A percentile compares a stretch with the other conserved stretches of the same genome.
phyloP scores from a whole-genome alignment of 1,140 invertebrate genomes.

The Planococcus citri region DNA sequence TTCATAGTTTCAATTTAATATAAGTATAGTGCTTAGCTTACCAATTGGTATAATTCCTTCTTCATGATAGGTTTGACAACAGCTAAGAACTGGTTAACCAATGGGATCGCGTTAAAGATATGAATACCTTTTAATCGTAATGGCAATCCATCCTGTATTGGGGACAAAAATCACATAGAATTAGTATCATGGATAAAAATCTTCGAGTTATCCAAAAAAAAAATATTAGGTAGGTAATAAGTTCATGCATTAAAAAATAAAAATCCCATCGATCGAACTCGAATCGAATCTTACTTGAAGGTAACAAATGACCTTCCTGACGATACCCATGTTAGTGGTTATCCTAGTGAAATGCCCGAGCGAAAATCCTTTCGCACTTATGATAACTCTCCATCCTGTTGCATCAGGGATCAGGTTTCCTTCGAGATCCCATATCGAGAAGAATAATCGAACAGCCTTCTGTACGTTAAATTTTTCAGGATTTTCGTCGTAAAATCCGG shows the following conservation, averaged over 20 bases:
- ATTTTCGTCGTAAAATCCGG: not conserved
- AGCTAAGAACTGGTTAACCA: constrained; percentile 27
- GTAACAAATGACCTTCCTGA: constrained; percentile 1
- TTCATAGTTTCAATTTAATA: too few species aligned
- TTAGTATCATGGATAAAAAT: too few species aligned
- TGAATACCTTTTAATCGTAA: constrained; percentile 26
- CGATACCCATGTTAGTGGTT: not conserved
- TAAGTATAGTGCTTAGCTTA: constrained; percentile 21
- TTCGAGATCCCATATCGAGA: not conserved
- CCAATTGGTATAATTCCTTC: constrained; percentile 24
- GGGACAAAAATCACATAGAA: too few species aligned
- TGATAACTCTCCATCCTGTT: not conserved
- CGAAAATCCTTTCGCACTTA: constrained; percentile 9
- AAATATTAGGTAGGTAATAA: too few species aligned
- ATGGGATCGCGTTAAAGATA: constrained; percentile 24
- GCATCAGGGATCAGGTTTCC: not conserved
- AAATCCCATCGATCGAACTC: too few species aligned
- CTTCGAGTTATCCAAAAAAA: too few species aligned
- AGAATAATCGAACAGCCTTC: not conserved
- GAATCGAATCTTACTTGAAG: not conserved
- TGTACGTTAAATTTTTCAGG: not conserved
- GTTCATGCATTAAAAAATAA: too few species aligned
- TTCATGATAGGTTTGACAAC: constrained; percentile 27
- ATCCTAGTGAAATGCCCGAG: not conserved
- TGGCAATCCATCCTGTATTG: constrained; percentile 27